Percentiles rank a stretch among this genome's conserved stretches.
Conservation (phyloP, 2,888 invertebrate genomes). For the Sarcophaga subvicina region DNA sequence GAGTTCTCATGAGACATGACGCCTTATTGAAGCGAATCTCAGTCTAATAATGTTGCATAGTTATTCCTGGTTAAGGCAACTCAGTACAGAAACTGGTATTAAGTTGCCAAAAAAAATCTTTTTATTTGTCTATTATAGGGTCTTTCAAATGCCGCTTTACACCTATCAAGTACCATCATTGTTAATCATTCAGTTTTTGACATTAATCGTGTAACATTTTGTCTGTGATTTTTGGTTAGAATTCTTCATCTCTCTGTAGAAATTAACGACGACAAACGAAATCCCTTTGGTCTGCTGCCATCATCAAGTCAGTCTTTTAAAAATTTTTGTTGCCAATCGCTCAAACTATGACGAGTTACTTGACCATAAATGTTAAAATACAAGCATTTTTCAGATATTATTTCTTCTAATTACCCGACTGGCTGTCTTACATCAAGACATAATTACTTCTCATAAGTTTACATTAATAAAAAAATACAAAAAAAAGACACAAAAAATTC, state of each 20-base stretch:
- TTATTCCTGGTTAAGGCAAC: too few relatives aligned
- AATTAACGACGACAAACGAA: not conserved
- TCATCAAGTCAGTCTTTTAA: not conserved
- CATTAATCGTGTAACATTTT: not conserved
- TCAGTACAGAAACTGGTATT: too few relatives aligned
- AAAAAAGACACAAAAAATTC: not conserved
- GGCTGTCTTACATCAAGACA: conserved; percentile 56
- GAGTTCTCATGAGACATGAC: too few relatives aligned
- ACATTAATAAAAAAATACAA: conserved; percentile 6
- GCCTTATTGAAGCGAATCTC: too few relatives aligned
- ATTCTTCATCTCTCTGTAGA: not conserved
- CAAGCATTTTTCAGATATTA: conserved; percentile 38
- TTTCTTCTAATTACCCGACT: conserved; percentile 60
- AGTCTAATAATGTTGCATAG: too few relatives aligned
- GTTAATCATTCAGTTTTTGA: not conserved
- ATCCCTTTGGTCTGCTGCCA: not conserved
- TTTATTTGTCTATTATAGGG: too few relatives aligned
- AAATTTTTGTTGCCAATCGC: not conserved
- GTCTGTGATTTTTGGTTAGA: not conserved
- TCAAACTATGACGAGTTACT: not conserved
- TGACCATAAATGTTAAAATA: not conserved
- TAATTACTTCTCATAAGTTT: conserved; percentile 55
- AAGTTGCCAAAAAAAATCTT: too few relatives aligned
- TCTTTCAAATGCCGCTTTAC: too few relatives aligned
- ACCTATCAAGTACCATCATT: not conserved